Conservation (phyloP, 1,140 invertebrate genomes). For the Cardiocondyla obscurior region DNA sequence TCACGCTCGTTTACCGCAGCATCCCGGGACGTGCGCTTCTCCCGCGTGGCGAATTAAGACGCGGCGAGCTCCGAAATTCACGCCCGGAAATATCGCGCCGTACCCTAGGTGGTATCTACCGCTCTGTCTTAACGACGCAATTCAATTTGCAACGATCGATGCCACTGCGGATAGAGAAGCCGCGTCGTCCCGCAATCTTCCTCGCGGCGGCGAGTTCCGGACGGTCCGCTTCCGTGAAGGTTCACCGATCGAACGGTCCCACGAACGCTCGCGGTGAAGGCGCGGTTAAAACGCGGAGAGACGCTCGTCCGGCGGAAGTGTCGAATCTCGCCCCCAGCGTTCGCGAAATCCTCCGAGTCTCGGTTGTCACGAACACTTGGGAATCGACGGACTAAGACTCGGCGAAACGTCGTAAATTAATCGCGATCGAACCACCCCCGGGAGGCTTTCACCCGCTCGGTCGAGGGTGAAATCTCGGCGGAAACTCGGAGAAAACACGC, state of each 20-base stretch:
- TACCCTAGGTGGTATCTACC: constrained; percentile 41
- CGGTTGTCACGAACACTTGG: background rate
- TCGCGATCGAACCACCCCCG: constrained; percentile 22
- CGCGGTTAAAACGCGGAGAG: background rate
- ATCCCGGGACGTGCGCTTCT: constrained; percentile 20
- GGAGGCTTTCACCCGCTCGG: background rate
- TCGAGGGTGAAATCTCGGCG: background rate
- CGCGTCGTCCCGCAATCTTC: constrained; percentile 31
- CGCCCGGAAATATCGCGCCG: constrained; percentile 49
- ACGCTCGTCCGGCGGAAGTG: background rate
- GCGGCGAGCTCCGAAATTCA: constrained; percentile 45
- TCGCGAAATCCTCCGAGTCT: background rate
- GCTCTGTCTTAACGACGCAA: constrained; percentile 61
- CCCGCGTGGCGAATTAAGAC: background rate
- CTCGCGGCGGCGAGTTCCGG: constrained; percentile 22
- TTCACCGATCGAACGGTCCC: constrained; percentile 21
- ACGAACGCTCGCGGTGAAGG: background rate
- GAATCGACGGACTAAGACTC: background rate
- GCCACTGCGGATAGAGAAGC: constrained; percentile 20
- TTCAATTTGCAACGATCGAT: constrained; percentile 69
- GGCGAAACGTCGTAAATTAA: background rate
- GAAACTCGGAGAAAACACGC: background rate
- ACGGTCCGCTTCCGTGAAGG: constrained; percentile 7
- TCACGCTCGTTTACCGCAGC: constrained; percentile 28
- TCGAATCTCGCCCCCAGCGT: background rate